Conservation (phyloP, 1,140 invertebrate genomes). For the Brachionus rubens region DNA sequence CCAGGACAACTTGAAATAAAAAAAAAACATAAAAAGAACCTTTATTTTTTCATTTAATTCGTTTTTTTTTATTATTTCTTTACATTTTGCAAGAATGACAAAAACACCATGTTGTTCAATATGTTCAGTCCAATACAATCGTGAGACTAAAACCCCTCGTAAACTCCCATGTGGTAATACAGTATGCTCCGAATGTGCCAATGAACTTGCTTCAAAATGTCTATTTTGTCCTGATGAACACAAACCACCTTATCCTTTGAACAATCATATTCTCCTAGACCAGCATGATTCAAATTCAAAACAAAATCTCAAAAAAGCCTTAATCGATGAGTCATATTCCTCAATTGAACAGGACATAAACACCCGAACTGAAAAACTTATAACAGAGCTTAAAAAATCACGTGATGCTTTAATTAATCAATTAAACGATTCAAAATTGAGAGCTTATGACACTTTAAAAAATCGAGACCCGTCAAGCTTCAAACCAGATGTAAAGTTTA, state of each 20-base stretch:
- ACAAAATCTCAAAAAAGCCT: not conserved
- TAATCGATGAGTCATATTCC: not conserved
- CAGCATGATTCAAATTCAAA: not conserved
- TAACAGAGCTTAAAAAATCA: not conserved
- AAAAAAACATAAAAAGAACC: no score
- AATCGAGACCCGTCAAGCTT: not conserved
- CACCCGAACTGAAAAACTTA: not conserved
- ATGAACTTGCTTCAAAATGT: not conserved
- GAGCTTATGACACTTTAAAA: no score
- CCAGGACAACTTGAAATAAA: no score
- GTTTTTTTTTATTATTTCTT: no score
- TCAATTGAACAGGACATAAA: slow-evolving; percentile 23
- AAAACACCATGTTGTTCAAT: no score
- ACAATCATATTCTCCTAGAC: slow-evolving; percentile 4
- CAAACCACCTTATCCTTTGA: not conserved
- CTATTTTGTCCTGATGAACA: slow-evolving; percentile 1
- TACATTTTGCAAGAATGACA: no score
- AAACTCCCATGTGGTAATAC: slow-evolving; percentile 37
- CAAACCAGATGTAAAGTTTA: not conserved
- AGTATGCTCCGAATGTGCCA: not conserved
- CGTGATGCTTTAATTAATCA: not conserved
- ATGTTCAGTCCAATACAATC: no score
- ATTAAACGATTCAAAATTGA: not conserved
- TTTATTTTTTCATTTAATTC: no score
- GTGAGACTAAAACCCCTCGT: no score